A percentile compares a stretch with the other conserved stretches of the same genome.
These are phyloP conservation scores for Apostichopus leukothele DNA, from an alignment of 53 echinoderm and acorn worm species.

Conservation along the genomic window DNA sequence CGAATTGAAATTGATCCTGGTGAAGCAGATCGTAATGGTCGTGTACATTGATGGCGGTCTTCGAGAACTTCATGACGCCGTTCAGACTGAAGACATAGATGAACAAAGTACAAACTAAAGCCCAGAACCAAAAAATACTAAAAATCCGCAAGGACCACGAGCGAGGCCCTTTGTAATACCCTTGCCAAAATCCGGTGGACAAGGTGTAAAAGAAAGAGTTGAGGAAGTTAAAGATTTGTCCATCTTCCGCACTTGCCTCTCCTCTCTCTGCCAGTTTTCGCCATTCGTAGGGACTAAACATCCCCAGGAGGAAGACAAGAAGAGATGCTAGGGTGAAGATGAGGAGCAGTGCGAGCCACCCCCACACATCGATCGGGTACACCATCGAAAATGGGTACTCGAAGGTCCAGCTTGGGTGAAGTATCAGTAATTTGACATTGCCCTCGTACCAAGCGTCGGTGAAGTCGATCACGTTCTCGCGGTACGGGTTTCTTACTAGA, in stretches of 20 bases:
- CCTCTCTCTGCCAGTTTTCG: constrained; percentile 49
- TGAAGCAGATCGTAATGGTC: constrained; percentile 68
- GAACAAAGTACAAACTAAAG: constrained; percentile 66
- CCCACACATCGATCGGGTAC: constrained; percentile 65
- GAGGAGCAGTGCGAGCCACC: constrained; percentile 70
- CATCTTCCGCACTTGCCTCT: constrained; percentile 65
- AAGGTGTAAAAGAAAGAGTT: constrained; percentile 64
- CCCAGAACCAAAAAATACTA: constrained; percentile 76
- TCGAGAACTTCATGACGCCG: constrained; percentile 64
- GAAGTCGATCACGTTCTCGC: constrained; percentile 78
- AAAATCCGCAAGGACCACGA: constrained; percentile 67
- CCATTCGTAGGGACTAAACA: constrained; percentile 75
- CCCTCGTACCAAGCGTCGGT: constrained; percentile 58
- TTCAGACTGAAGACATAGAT: constrained; percentile 70
- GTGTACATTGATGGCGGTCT: constrained; percentile 54
- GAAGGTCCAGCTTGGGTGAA: constrained; percentile 81
- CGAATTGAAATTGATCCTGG: constrained; percentile 76
- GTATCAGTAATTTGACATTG: constrained; percentile 67
- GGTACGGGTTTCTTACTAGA: constrained; percentile 56
- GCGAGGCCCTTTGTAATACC: constrained; percentile 63
- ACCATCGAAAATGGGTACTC: constrained; percentile 81
- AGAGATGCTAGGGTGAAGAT: constrained; percentile 63
- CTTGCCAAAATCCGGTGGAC: constrained; percentile 66
- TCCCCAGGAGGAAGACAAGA: constrained; percentile 61
- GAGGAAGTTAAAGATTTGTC: constrained; percentile 59